Conservation (phyloP, 2,888 invertebrate species). For the Gastrophysa polygoni region DNA sequence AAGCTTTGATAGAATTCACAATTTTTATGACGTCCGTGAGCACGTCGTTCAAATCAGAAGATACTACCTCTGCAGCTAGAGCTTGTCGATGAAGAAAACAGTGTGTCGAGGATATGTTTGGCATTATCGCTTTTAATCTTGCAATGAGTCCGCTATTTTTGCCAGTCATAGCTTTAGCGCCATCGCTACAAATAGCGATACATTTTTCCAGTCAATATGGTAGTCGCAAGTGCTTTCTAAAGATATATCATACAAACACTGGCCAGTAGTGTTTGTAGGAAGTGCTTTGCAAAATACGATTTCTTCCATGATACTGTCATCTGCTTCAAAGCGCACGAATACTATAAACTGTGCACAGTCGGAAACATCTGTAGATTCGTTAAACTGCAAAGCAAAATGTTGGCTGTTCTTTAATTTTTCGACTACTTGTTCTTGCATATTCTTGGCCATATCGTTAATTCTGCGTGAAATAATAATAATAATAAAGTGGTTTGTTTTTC, state of each 20-base stretch:
- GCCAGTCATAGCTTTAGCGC: conserved; percentile 25
- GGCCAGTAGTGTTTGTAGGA: conserved; percentile 1
- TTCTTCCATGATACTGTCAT: conserved; percentile 32
- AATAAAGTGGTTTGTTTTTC: conserved; percentile 8
- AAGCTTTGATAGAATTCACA: too few relatives aligned
- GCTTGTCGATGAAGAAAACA: conserved; percentile 7
- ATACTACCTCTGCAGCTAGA: conserved; percentile 16
- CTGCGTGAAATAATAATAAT: neutral
- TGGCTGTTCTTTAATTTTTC: conserved; percentile 5
- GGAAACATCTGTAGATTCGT: conserved; percentile 44
- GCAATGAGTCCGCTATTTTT: neutral
- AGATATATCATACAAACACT: conserved; percentile 14
- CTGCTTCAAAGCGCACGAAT: conserved; percentile 43
- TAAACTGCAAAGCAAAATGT: conserved; percentile 42
- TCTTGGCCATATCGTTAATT: neutral
- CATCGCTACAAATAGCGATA: conserved; percentile 33
- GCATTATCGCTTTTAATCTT: neutral
- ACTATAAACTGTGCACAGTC: conserved; percentile 42
- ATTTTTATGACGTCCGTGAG: too few relatives aligned
- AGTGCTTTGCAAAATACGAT: conserved; percentile 13
- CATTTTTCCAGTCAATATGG: conserved; percentile 27
- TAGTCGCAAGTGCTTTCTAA: conserved; percentile 22
- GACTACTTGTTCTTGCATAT: conserved; percentile 10
- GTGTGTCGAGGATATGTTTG: neutral
- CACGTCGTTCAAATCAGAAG: too few relatives aligned